phyloP scores from a whole-genome alignment of 2,797 vertebrate species.

The Peromyscus attwateri region DNA sequence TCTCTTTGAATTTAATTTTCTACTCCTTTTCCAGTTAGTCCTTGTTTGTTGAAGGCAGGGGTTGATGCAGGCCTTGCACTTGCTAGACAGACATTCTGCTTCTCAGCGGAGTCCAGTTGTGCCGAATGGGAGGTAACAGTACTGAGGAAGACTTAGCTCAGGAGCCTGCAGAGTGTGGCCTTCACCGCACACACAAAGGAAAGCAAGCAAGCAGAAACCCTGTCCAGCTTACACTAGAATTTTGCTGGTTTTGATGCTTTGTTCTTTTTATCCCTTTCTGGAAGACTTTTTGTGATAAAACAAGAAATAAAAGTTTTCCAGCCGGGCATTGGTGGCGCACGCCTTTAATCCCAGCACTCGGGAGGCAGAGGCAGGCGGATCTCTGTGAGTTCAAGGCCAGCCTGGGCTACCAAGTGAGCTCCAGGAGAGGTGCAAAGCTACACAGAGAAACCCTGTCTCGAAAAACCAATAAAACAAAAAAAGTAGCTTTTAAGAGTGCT shows the following conservation, averaged over 20 bases:
- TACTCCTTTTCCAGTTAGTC: background rate
- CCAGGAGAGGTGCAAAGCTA: no score
- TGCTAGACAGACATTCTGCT: background rate
- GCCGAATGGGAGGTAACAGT: background rate
- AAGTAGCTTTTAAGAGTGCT: no score
- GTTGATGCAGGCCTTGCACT: background rate
- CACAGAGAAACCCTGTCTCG: no score
- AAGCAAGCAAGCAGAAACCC: background rate
- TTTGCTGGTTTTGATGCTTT: background rate
- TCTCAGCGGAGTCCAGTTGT: background rate
- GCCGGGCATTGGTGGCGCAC: no score
- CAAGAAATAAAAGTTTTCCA: background rate
- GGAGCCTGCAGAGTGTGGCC: background rate
- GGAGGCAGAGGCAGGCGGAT: background rate
- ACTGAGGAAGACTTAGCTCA: background rate
- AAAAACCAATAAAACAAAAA: no score
- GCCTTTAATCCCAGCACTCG: background rate
- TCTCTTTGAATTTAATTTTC: constrained; percentile 19
- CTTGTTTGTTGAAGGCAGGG: background rate
- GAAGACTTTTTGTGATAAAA: constrained; percentile 9
- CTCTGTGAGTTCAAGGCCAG: no score
- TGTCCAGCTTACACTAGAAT: background rate
- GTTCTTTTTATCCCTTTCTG: background rate
- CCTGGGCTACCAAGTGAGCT: no score
- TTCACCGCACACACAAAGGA: background rate